Conservation (phyloP, 2,888 invertebrate genomes). For the Drosophila longiperda region DNA sequence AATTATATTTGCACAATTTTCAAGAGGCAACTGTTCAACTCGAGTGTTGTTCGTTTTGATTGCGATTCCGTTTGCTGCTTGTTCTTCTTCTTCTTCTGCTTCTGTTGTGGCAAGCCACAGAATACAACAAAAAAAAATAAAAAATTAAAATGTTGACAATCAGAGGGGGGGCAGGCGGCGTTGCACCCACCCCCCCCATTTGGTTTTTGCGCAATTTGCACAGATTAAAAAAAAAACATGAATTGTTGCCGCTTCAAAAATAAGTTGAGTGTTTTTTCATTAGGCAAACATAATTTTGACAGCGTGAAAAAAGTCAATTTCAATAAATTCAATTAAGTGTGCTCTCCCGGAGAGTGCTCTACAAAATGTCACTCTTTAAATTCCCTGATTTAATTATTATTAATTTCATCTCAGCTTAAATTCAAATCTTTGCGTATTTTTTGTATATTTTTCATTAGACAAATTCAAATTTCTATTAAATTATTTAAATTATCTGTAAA, state of each 20-base stretch:
- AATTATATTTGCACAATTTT: constrained; percentile 80
- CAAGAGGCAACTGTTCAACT: constrained; percentile 38
- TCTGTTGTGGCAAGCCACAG: constrained; percentile 59
- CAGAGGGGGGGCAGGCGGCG: not conserved
- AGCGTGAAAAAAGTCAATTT: not conserved
- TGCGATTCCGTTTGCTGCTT: constrained; percentile 16
- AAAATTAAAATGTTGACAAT: constrained; percentile 44
- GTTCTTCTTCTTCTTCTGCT: constrained; percentile 8
- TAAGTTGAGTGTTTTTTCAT: constrained; percentile 54
- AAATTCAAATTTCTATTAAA: not conserved
- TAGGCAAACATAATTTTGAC: not conserved
- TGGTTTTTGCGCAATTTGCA: constrained; percentile 30
- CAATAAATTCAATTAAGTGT: not conserved
- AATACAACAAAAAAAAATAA: constrained; percentile 12
- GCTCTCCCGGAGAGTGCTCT: not conserved
- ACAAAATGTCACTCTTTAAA: not conserved
- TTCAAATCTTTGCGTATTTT: fast-evolving
- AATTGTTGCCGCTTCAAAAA: constrained; percentile 27
- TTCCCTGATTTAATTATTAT: not conserved
- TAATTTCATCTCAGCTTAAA: not conserved
- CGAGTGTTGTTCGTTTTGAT: constrained; percentile 45
- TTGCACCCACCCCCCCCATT: constrained; percentile 14
- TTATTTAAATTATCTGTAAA: not conserved
- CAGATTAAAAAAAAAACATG: not conserved
- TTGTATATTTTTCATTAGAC: not conserved